phyloP scores from a whole-genome alignment of 2,797 vertebrate species.

The Hypotaenidia okinawae region DNA sequence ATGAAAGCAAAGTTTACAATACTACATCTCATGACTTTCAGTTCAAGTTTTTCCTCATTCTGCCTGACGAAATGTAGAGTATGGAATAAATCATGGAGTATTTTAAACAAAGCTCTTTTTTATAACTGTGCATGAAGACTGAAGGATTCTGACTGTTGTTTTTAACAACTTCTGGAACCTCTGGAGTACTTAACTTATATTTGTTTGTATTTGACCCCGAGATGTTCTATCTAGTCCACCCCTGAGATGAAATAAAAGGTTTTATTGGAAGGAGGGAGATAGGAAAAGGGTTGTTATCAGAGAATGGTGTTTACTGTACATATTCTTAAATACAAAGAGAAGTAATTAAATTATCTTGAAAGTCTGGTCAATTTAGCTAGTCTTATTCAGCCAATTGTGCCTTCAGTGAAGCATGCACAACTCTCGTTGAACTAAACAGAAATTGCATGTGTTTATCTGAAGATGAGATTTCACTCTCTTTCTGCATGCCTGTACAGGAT shows the following conservation, averaged over 20 bases:
- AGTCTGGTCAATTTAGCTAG: slow-evolving; percentile 65
- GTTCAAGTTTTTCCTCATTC: not conserved
- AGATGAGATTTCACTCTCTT: slow-evolving; percentile 38
- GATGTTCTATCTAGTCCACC: slow-evolving; percentile 70
- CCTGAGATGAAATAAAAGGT: slow-evolving; percentile 70
- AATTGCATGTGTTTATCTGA: slow-evolving; percentile 54
- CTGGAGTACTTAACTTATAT: slow-evolving; percentile 64
- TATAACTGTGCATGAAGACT: not conserved
- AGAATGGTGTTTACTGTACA: slow-evolving; percentile 56
- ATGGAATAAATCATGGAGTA: not conserved
- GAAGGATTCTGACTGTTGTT: slow-evolving; percentile 13
- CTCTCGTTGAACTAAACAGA: slow-evolving; percentile 52
- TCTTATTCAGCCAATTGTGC: slow-evolving; percentile 58
- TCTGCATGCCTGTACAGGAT: slow-evolving; percentile 62
- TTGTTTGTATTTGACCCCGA: slow-evolving; percentile 69
- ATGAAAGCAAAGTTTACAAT: not conserved
- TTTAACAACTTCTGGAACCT: slow-evolving; percentile 72
- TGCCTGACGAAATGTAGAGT: not conserved
- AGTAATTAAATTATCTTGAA: slow-evolving; percentile 68
- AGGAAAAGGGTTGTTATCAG: slow-evolving; percentile 70
- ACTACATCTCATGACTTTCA: not conserved
- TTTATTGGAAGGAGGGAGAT: slow-evolving; percentile 68
- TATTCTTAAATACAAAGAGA: slow-evolving; percentile 58
- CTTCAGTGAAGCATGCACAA: slow-evolving; percentile 53
- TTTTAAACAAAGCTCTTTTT: slow-evolving; percentile 15